phyloP scores from a whole-genome alignment of 1,140 invertebrate species.

The Platorchestia sp. region DNA sequence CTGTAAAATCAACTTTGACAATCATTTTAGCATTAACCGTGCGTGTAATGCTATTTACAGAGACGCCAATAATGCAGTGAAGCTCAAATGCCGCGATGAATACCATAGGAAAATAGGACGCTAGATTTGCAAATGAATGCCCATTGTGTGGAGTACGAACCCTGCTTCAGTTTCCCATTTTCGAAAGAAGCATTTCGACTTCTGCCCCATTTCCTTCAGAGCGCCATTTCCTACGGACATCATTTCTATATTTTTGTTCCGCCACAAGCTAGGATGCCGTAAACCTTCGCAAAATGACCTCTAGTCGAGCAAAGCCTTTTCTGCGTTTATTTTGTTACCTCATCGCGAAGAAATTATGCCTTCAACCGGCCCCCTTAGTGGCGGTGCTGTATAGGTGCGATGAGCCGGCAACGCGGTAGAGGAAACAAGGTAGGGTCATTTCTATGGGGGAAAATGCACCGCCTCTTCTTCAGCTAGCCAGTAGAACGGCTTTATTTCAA shows the following conservation, averaged over 20 bases:
- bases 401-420: no score
- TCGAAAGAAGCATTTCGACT: background rate
- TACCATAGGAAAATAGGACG: no score
- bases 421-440: no score
- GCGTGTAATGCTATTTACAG: no score
- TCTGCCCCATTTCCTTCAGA: background rate
- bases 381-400: background rate
- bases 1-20: no score
- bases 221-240: background rate
- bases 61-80: no score
- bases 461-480: no score
- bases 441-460: no score
- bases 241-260: background rate
- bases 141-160: background rate
- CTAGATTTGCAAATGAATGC: background rate
- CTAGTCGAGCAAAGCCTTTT: background rate
- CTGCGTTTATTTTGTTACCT: slow-evolving; percentile 8
- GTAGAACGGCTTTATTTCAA: no score
- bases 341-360: background rate
- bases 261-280: background rate
- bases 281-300: background rate
- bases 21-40: no score
- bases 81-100: no score
- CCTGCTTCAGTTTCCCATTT: background rate
- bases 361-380: background rate